These are phyloP conservation scores for Microplitis demolitor DNA, from an alignment of 1,140 invertebrate genomes.

Conservation along the genomic window DNA sequence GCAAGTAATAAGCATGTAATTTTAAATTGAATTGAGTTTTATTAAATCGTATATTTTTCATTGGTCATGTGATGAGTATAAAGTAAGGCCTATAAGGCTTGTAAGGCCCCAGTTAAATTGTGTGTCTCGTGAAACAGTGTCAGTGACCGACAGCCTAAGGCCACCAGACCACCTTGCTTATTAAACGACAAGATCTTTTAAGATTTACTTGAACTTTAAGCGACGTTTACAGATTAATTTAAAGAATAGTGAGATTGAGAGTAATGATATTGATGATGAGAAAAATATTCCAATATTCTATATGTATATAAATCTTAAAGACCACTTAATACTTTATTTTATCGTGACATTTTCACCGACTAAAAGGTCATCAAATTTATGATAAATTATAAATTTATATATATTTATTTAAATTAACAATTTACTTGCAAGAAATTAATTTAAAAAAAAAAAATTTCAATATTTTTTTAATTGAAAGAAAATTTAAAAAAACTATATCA, in stretches of 20 bases:
- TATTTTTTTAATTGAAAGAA: neutral
- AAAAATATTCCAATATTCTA: neutral
- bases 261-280: neutral
- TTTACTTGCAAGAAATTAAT: neutral
- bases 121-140: slow-evolving; percentile 57
- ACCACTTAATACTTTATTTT: neutral
- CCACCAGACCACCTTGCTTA: slow-evolving; percentile 39
- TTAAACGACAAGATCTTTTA: neutral
- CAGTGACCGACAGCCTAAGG: slow-evolving; percentile 62
- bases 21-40: neutral
- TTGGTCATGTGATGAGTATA: slow-evolving; percentile 19
- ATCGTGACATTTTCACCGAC: slow-evolving; percentile 6
- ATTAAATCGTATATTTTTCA: neutral
- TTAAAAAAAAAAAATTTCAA: neutral
- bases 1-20: no score
- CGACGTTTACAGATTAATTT: slow-evolving; percentile 4
- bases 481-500: slow-evolving; percentile 7
- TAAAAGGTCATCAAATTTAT: neutral
- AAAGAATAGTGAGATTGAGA: neutral
- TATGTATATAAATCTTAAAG: no score
- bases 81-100: neutral
- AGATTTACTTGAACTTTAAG: slow-evolving; percentile 25
- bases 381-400: neutral
- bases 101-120: slow-evolving; percentile 36
- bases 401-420: neutral